phyloP scores from a whole-genome alignment of 1,140 invertebrate species.

The Penaeus chinensis region DNA sequence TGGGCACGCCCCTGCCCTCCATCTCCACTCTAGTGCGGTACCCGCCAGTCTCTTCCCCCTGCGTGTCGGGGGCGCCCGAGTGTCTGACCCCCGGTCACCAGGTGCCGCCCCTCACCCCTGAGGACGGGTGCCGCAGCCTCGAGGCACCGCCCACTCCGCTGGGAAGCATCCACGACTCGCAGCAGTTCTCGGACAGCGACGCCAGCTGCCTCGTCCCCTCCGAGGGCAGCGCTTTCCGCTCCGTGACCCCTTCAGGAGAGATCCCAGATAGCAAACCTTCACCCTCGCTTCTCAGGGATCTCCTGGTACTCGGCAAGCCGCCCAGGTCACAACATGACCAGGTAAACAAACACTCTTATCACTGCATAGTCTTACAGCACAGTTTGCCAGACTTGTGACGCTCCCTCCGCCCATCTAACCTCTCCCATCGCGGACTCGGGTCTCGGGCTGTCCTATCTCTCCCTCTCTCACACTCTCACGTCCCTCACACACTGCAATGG shows the following conservation, averaged over 20 bases:
- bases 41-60: slow-evolving; percentile 34
- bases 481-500: too few relatives aligned
- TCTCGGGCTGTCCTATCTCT: too few relatives aligned
- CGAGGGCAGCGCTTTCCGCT: slow-evolving; percentile 49
- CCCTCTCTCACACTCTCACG: too few relatives aligned
- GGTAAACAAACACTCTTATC: slow-evolving; percentile 37
- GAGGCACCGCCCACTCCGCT: background rate
- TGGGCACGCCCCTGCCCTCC: slow-evolving; percentile 48
- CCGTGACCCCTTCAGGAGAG: slow-evolving; percentile 21
- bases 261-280: slow-evolving; percentile 37
- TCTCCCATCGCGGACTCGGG: too few relatives aligned
- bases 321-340: slow-evolving; percentile 58
- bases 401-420: too few relatives aligned
- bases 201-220: slow-evolving; percentile 38
- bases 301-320: slow-evolving; percentile 58
- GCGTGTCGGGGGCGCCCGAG: slow-evolving; percentile 27
- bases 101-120: slow-evolving; percentile 27
- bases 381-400: too few relatives aligned
- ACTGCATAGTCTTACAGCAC: slow-evolving; percentile 1
- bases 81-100: slow-evolving; percentile 21
- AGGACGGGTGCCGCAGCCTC: slow-evolving; percentile 34
- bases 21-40: slow-evolving; percentile 50
- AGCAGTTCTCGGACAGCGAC: slow-evolving; percentile 35
- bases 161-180: slow-evolving; percentile 18
- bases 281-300: slow-evolving; percentile 52